These are phyloP conservation scores for Mamestra configurata DNA, from an alignment of 1,140 invertebrate species.

Conservation along the genomic window DNA sequence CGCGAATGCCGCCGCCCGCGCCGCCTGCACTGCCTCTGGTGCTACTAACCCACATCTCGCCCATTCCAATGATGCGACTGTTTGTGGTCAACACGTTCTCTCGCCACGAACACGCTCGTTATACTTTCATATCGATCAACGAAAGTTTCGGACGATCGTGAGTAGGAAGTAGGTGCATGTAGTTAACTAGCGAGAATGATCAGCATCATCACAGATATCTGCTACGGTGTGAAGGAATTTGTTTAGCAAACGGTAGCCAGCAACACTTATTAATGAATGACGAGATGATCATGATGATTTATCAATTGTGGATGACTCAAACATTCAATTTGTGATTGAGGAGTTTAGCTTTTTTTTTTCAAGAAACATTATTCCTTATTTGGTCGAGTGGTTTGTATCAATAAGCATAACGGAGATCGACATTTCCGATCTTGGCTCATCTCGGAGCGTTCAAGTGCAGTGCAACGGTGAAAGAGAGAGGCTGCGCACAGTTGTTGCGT, in stretches of 20 bases:
- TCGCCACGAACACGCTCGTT: conserved; percentile 76
- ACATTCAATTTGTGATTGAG: background rate
- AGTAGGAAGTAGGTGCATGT: conserved; percentile 67
- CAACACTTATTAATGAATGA: conserved; percentile 8
- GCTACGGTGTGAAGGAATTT: conserved; percentile 23
- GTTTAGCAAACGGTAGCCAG: conserved; percentile 11
- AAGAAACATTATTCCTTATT: conserved; percentile 18
- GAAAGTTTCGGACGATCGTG: conserved; percentile 77
- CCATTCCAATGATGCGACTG: conserved; percentile 77
- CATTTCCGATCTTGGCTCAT: conserved; percentile 64
- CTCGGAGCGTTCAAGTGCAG: conserved; percentile 66
- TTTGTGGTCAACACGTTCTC: conserved; percentile 74
- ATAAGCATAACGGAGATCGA: conserved; percentile 57
- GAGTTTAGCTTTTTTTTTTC: conserved; percentile 7
- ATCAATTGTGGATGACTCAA: background rate
- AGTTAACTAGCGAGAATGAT: conserved; percentile 54
- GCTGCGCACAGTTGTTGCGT: conserved; percentile 69
- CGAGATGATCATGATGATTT: conserved; percentile 8
- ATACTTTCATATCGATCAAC: conserved; percentile 84
- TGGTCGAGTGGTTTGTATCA: conserved; percentile 36
- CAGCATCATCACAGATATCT: conserved; percentile 33
- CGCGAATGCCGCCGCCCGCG: conserved; percentile 61
- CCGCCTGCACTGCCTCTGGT: conserved; percentile 69
- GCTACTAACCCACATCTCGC: conserved; percentile 84
- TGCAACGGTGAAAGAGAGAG: conserved; percentile 80